phyloP scores from a whole-genome alignment of 2,113 vertebrate species.

The Halcyon senegalensis region DNA sequence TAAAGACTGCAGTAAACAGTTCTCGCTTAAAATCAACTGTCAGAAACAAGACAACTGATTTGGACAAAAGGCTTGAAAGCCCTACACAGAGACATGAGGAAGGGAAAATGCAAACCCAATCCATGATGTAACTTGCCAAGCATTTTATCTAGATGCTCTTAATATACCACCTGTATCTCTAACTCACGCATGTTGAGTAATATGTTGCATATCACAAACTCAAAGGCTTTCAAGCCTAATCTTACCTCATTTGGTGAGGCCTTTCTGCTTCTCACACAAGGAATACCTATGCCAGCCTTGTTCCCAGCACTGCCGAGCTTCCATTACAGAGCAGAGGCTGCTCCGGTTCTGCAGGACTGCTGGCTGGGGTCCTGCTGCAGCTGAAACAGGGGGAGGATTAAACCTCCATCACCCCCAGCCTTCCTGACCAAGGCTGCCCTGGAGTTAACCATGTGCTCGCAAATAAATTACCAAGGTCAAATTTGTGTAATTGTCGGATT shows the following conservation, averaged over 20 bases:
- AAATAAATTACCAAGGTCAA: background rate
- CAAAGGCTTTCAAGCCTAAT: background rate
- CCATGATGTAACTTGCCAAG: background rate
- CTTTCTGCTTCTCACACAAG: background rate
- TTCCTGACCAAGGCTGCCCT: background rate
- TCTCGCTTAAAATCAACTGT: background rate
- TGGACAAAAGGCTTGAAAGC: background rate
- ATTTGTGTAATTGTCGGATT: background rate
- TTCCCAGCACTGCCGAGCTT: background rate
- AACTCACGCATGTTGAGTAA: background rate
- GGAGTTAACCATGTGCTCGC: fast-evolving
- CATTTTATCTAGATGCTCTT: background rate
- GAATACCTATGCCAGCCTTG: background rate
- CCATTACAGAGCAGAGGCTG: background rate
- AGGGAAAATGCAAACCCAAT: background rate
- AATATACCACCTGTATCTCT: background rate
- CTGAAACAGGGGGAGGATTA: background rate
- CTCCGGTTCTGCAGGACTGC: background rate
- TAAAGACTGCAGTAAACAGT: background rate
- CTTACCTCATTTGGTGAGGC: background rate
- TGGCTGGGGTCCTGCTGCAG: background rate
- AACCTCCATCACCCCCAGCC: background rate
- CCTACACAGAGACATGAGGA: background rate
- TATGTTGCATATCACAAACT: background rate
- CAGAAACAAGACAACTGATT: background rate